Percentiles rank a stretch among this genome's conserved stretches.
phyloP scores from a whole-genome alignment of 2,888 invertebrate genomes.

The Trachelus iudaicus region DNA sequence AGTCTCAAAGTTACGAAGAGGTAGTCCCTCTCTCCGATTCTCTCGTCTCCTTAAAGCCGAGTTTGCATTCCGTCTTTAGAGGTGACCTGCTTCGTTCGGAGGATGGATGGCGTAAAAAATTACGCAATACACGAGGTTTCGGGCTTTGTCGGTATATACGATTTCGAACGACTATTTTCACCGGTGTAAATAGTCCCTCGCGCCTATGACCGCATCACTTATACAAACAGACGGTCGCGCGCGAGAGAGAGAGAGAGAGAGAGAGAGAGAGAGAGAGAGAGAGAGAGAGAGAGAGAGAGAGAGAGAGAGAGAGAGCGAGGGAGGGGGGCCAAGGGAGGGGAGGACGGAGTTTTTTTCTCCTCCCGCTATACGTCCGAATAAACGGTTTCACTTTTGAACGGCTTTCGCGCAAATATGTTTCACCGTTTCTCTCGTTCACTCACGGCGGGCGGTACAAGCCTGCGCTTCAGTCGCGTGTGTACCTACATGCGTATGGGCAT shows the following conservation, averaged over 20 bases:
- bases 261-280: rapidly evolving
- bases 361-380: not conserved
- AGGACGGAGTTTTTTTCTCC: not conserved
- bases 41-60: not conserved
- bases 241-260: too few relatives aligned
- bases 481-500: not conserved
- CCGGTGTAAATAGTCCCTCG: not conserved
- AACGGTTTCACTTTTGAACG: slow-evolving; percentile 49
- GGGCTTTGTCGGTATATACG: not conserved
- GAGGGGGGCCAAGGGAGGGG: not conserved
- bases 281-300: rapidly evolving
- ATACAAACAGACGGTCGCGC: not conserved
- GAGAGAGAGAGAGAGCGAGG: too few relatives aligned
- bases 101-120: not conserved
- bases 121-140: not conserved
- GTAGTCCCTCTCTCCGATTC: not conserved
- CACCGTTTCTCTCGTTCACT: slow-evolving; percentile 31
- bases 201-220: not conserved
- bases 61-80: not conserved
- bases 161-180: not conserved
- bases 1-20: not conserved
- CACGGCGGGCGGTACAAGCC: not conserved
- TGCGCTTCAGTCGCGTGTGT: not conserved
- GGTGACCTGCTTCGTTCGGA: not conserved
- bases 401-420: slow-evolving; percentile 36